Evolutionary conservation across 2,888 invertebrate species (phyloP), one percentile per base, ranked within the genome.

Genomic region (Caenorhabditis auriculariae): DNA sequence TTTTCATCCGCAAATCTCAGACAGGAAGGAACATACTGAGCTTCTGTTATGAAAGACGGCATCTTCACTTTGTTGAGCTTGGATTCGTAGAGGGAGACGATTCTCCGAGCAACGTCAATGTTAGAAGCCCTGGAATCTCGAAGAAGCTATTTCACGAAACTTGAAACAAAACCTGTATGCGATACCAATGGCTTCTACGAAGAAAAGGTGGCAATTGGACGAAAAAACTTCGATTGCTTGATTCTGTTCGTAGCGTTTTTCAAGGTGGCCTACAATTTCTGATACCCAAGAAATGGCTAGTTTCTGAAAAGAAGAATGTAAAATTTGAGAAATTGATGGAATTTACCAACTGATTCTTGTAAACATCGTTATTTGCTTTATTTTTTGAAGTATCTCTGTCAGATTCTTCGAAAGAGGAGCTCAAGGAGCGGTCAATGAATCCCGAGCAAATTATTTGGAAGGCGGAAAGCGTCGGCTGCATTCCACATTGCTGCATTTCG

Each of bases 41-140:
- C 50, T 48, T 75, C 73, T 4, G 47, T 42, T 0, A 65, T 63
- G 43, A 76, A 68, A 15, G 66, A 63, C 3, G 72, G 62, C 65
- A 76, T 51, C 38, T 74, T 67, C 7, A 77, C 72, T n/a, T 50
- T 9, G 42, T 78, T 78, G 23, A 56, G 56, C n/a, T 39, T 32
- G 3, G 56, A 55, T 38, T 61, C 54, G 43, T 77, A 78, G 12
- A 76, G 48, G 2, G 48, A 44, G 3, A 70, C 52, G 21, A 77
- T 47, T 12, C 68, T 52, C n/a, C 74, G 64, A 2, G 70, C 71
- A 7, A 77, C 28, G 4, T 54, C 57, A 21, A 64, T 44, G 48
- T 75, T 75, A 17, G 61, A 63, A 17, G 63, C 58, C 24, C 58
- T 44, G 35, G 17, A 41, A 32, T 35, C 21, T 38, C 41, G 15